phyloP scores from a whole-genome alignment of 2,888 invertebrate species.

The Melitaea athalia region DNA sequence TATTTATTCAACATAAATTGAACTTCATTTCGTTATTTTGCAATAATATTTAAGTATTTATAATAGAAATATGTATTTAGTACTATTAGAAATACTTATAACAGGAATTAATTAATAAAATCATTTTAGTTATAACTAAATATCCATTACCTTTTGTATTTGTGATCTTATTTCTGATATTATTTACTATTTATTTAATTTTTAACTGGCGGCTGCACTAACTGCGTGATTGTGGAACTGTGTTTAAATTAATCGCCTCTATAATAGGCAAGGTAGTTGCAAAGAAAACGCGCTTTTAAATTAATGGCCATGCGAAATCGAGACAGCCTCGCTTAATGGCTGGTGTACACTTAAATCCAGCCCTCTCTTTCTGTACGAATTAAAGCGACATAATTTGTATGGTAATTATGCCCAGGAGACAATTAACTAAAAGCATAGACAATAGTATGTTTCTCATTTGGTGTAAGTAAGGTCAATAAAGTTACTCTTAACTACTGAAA shows the following conservation, averaged over 20 bases:
- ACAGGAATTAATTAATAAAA: no score
- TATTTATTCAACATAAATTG: no score
- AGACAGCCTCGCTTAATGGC: constrained; percentile 47
- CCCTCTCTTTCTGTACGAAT: constrained; percentile 48
- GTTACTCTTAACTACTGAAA: background rate
- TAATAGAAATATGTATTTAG: no score
- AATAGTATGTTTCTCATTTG: background rate
- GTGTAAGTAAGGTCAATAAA: background rate
- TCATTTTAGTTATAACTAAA: background rate
- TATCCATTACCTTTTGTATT: background rate
- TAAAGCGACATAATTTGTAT: constrained; percentile 63
- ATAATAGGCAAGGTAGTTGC: constrained; percentile 51
- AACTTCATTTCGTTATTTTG: no score
- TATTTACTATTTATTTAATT: constrained; percentile 13
- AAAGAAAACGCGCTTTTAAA: constrained; percentile 72
- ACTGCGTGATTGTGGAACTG: constrained; percentile 16
- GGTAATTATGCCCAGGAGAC: constrained; percentile 57
- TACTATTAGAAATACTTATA: no score
- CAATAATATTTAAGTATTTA: no score
- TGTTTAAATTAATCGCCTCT: constrained; percentile 59
- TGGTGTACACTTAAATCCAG: constrained; percentile 37
- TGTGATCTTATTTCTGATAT: constrained; percentile 8
- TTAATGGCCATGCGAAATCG: constrained; percentile 63
- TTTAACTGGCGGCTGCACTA: constrained; percentile 3
- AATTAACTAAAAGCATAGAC: constrained; percentile 9